Evolutionary conservation across 1,140 invertebrate species (phyloP).

Genomic region (Episyrphus balteatus): DNA sequence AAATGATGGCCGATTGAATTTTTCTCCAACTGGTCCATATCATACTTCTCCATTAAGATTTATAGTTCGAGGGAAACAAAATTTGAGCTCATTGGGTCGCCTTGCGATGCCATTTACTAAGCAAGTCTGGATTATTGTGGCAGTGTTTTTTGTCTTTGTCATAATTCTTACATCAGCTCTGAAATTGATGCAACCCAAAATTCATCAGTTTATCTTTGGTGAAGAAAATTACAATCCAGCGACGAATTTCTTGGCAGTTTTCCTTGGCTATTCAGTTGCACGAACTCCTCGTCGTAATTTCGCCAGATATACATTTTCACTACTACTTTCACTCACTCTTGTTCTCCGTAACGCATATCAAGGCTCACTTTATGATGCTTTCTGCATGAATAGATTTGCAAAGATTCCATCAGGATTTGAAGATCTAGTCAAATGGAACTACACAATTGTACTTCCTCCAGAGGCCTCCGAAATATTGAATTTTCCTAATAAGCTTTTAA

Average conservation of each 20-base stretch:
- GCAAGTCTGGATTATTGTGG: neutral
- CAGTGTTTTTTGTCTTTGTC: neutral
- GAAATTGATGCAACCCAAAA: neutral
- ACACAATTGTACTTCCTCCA: neutral
- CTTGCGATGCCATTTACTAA: neutral
- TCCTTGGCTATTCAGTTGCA: constrained; percentile 8
- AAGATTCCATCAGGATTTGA: neutral
- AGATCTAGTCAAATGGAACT: neutral
- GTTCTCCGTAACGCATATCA: constrained; percentile 11
- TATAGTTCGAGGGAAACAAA: constrained; percentile 3
- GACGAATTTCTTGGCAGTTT: constrained; percentile 1
- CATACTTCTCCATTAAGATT: constrained; percentile 3
- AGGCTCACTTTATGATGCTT: constrained; percentile 7
- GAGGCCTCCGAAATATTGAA: neutral
- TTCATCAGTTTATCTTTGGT: constrained; percentile 6
- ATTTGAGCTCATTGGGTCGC: constrained; percentile 2
- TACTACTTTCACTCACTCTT: constrained; percentile 4
- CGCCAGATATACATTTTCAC: constrained; percentile 5
- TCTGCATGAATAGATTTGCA: neutral
- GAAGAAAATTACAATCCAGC: neutral
- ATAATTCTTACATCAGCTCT: neutral
- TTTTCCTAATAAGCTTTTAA: constrained; percentile 2
- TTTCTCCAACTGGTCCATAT: constrained; percentile 1
- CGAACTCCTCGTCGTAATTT: constrained; percentile 4
- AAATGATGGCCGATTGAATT: neutral